A percentile compares a stretch with the other conserved stretches of the same genome.
phyloP scores from a whole-genome alignment of 1,140 invertebrate species.

The Lutraria rhynchaena region DNA sequence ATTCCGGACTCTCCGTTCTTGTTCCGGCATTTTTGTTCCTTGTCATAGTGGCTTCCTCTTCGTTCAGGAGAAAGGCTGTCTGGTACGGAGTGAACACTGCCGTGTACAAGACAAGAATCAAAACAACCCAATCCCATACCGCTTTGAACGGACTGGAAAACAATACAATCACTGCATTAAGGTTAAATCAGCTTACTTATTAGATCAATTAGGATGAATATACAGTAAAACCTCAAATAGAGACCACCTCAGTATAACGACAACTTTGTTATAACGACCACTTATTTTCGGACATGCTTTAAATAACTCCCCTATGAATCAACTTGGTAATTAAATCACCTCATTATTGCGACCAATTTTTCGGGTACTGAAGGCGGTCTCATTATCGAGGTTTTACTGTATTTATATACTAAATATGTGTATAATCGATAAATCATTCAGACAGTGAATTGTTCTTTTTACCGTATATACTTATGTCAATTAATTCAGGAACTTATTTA shows the following conservation, averaged over 20 bases:
- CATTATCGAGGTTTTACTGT: too few species aligned
- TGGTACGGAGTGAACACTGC: constrained; percentile 99
- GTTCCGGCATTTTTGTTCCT: constrained; percentile 74
- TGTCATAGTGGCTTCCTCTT: constrained; percentile 83
- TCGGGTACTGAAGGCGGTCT: too few species aligned
- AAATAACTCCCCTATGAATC: too few species aligned
- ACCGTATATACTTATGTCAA: background rate
- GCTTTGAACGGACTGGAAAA: constrained; percentile 93
- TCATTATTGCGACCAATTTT: too few species aligned
- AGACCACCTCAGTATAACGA: too few species aligned
- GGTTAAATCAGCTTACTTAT: background rate
- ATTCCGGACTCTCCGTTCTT: constrained; percentile 71
- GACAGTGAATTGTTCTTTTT: background rate
- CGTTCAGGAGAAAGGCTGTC: constrained; percentile 97
- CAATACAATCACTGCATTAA: background rate
- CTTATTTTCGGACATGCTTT: too few species aligned
- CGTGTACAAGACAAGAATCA: constrained; percentile 98
- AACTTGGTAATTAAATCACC: too few species aligned
- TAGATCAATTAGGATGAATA: background rate
- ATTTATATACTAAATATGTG: too few species aligned
- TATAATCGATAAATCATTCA: background rate
- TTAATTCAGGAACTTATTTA: background rate
- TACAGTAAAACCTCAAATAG: too few species aligned
- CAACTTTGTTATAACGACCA: too few species aligned
- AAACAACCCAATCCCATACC: constrained; percentile 99